Evolutionary conservation across 2,797 vertebrate species (phyloP).

Genomic region (Enteromius paludinosus): DNA sequence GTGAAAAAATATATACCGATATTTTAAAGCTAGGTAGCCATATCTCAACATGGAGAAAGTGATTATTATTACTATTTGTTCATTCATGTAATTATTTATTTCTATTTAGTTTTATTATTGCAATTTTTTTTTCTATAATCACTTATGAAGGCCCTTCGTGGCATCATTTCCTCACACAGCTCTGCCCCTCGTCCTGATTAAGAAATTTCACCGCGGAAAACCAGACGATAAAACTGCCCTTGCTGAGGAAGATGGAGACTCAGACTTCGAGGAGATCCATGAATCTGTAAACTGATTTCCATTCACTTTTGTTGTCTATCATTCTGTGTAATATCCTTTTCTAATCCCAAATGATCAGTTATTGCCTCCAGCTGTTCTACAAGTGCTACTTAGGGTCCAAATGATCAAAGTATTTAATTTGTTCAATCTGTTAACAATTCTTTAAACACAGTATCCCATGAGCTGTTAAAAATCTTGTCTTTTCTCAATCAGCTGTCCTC

Average conservation of each 20-base stretch:
- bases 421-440: background rate
- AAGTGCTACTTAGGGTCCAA: background rate
- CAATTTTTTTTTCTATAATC: background rate
- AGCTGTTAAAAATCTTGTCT: background rate
- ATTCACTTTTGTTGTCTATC: background rate
- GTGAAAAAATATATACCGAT: background rate
- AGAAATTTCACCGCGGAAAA: conserved; percentile 62
- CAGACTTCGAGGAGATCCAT: conserved; percentile 71
- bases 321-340: background rate
- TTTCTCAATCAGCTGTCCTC: conserved; percentile 20
- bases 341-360: background rate
- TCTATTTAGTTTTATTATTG: background rate
- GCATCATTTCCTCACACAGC: conserved; percentile 61
- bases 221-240: conserved; percentile 54
- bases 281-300: conserved; percentile 57
- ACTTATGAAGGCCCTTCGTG: background rate
- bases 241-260: conserved; percentile 65
- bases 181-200: conserved; percentile 75
- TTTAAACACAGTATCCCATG: background rate
- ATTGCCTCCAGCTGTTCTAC: background rate
- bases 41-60: background rate
- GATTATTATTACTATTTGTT: background rate
- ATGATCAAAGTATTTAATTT: background rate
- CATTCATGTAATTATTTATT: background rate
- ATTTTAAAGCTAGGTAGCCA: background rate